These are phyloP conservation scores for Drosophila tristis DNA, from an alignment of 1,140 invertebrate genomes.

Conservation along the genomic window DNA sequence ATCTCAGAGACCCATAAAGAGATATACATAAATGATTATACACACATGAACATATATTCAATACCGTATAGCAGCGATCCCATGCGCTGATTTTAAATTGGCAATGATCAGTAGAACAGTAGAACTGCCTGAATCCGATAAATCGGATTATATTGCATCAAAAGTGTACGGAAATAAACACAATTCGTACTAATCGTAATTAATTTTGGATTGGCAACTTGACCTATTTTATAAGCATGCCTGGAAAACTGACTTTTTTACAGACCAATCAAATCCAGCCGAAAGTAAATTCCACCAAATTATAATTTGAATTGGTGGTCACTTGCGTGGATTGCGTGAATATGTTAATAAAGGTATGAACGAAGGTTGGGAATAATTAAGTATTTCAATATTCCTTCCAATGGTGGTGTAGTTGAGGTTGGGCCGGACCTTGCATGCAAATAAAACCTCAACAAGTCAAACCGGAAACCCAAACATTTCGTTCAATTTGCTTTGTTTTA, in stretches of 20 bases:
- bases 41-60: neutral
- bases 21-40: too few species aligned
- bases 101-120: too few species aligned
- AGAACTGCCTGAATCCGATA: too few species aligned
- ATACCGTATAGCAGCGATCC: too few species aligned
- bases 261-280: slow-evolving; percentile 60
- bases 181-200: too few species aligned
- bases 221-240: slow-evolving; percentile 22
- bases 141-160: too few species aligned
- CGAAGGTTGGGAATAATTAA: slow-evolving; percentile 74
- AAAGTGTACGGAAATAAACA: too few species aligned
- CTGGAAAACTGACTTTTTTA: slow-evolving; percentile 13
- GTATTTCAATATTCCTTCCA: slow-evolving; percentile 49
- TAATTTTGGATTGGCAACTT: slow-evolving; percentile 17
- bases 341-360: slow-evolving; percentile 50
- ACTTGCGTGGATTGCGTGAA: slow-evolving; percentile 59
- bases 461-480: slow-evolving; percentile 68
- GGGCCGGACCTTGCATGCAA: slow-evolving; percentile 58
- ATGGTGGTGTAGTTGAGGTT: slow-evolving; percentile 27
- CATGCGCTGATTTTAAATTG: too few species aligned
- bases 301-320: slow-evolving; percentile 62
- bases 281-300: slow-evolving; percentile 68
- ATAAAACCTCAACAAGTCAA: slow-evolving; percentile 80
- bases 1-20: neutral
- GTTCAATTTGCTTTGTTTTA: slow-evolving; percentile 46